Percentiles rank a stretch among this genome's conserved stretches.
Evolutionary conservation across 1,140 invertebrate genomes (phyloP).

Genomic region (Apis florea): DNA sequence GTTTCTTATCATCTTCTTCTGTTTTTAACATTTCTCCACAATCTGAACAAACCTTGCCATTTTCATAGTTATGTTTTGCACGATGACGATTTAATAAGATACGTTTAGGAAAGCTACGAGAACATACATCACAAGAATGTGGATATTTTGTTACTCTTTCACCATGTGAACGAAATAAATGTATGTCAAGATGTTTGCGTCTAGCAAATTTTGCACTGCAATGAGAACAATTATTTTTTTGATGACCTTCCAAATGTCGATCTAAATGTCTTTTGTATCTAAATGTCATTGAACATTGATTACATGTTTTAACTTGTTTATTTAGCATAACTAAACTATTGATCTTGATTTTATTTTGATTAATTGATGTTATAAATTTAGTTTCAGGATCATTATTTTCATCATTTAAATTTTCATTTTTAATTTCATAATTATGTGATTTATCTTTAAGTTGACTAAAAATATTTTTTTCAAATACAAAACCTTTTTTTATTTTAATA

Average conservation of each 20-base stretch:
- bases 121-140: conserved; percentile 67
- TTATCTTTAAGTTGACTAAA: conserved; percentile 30
- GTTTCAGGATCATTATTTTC: conserved; percentile 24
- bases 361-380: conserved; percentile 3
- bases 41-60: conserved; percentile 72
- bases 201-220: conserved; percentile 75
- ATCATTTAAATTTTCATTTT: conserved; percentile 6
- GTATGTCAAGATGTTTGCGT: conserved; percentile 73
- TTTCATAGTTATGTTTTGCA: conserved; percentile 70
- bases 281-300: conserved; percentile 73
- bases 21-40: conserved; percentile 71
- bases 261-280: conserved; percentile 73
- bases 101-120: conserved; percentile 73
- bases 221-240: conserved; percentile 75
- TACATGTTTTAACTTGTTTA: conserved; percentile 61
- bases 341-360: conserved; percentile 60
- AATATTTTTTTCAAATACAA: conserved; percentile 17
- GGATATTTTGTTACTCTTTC: conserved; percentile 69
- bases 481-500: conserved; percentile 6
- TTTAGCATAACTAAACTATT: conserved; percentile 5
- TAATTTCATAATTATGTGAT: conserved; percentile 2
- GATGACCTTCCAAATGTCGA: conserved; percentile 75
- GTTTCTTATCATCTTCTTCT: conserved; percentile 61
- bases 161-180: conserved; percentile 72
- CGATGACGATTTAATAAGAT: conserved; percentile 71